Evolutionary conservation across 2,797 vertebrate species (phyloP).

Genomic region (Buphagus erythrorhynchus): DNA sequence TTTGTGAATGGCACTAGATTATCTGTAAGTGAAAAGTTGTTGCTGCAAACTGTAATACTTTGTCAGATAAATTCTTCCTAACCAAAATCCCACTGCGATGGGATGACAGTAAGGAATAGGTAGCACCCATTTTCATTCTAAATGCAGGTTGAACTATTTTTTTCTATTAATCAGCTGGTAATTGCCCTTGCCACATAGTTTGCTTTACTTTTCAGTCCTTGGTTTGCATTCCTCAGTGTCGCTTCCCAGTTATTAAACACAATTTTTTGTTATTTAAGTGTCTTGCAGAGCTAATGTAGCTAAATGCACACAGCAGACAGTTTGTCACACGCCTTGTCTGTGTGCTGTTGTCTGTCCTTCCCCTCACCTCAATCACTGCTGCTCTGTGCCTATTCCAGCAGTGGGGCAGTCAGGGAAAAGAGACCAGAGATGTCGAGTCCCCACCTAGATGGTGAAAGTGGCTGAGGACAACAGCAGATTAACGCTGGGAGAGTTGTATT

Average conservation of each 20-base stretch:
- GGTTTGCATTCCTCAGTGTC: not conserved
- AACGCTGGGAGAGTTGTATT: not conserved
- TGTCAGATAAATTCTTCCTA: not conserved
- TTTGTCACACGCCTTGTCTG: not conserved
- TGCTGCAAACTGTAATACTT: not conserved
- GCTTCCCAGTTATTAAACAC: conserved; percentile 39
- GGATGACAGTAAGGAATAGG: not conserved
- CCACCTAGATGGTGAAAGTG: not conserved
- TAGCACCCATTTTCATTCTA: not conserved
- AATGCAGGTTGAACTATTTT: not conserved
- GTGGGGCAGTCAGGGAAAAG: not conserved
- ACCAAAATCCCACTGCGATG: not conserved
- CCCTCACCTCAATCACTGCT: not conserved
- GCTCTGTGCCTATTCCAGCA: not conserved
- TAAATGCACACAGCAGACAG: not conserved
- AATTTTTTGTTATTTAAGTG: conserved; percentile 24
- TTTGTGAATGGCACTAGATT: not conserved
- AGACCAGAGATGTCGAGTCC: not conserved
- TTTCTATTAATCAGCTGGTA: not conserved
- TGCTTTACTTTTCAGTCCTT: conserved; percentile 29
- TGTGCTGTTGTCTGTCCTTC: not conserved
- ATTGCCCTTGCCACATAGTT: conserved; percentile 15
- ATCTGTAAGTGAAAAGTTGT: not conserved
- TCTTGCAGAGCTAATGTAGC: not conserved
- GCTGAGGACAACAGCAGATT: not conserved